These are phyloP conservation scores for Parnassius smintheus DNA, from an alignment of 2,888 invertebrate genomes.

Conservation along the genomic window DNA sequence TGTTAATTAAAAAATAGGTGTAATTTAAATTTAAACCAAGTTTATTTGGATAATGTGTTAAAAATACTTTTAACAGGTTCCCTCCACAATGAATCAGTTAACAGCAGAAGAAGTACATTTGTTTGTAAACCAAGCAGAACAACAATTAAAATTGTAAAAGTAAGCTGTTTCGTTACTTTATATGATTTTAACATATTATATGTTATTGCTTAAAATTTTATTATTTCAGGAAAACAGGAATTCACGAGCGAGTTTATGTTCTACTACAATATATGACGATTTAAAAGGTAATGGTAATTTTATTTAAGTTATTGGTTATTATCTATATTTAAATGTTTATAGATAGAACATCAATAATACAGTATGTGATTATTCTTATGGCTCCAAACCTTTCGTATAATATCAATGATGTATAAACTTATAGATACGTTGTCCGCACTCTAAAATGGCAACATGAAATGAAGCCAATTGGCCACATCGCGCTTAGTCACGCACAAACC, in stretches of 20 bases:
- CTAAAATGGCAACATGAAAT: no score
- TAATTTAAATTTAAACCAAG: not conserved
- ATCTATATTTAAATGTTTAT: no score
- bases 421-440: no score
- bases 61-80: slow-evolving; percentile 51
- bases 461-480: no score
- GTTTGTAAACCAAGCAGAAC: slow-evolving; percentile 67
- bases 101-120: slow-evolving; percentile 69
- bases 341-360: no score
- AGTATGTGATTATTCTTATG: no score
- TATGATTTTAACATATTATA: not conserved
- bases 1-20: slow-evolving; percentile 6
- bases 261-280: slow-evolving; percentile 57
- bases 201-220: slow-evolving; percentile 3
- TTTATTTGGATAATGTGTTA: no score
- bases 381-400: no score
- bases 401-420: no score
- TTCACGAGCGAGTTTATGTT: slow-evolving; percentile 56
- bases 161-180: slow-evolving; percentile 40
- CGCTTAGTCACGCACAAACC: no score
- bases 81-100: slow-evolving; percentile 73
- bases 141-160: slow-evolving; percentile 69
- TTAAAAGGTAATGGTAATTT: slow-evolving; percentile 54
- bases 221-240: slow-evolving; percentile 59
- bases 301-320: not conserved